Base-by-base conservation (phyloP, 2,113 vertebrate genomes). In the Corydoras sp. region DNA sequence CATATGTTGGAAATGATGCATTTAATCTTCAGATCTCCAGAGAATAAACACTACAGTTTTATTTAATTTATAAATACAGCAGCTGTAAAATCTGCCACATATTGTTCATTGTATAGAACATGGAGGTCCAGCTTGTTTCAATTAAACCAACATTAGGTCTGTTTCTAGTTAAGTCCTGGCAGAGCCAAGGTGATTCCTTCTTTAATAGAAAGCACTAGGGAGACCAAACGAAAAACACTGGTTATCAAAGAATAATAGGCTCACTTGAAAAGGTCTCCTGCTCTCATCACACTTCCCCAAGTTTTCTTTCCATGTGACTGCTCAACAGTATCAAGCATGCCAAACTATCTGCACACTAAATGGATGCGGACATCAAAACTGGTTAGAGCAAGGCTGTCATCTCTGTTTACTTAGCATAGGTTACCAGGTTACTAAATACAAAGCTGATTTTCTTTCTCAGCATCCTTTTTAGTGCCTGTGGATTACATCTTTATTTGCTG, bases 81-180 rank as follows among this genome's bases (percentile, higher is more conserved):
- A 73, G 54, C 63, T 68, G 68, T 81, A 74, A 79, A 69, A 77
- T 70, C 62, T 75, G 59, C 78, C 72, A 76, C 78, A 77, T 79
- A 78, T 43, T 81, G 76, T 75, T 71, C 66, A 74, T 69, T 71
- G 66, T 77, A 77, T 77, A 75, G 71, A 76, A 65, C 79, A 55
- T 69, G 79, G 80, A 83, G 82, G 80, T 83, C 82, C 82, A 83
- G 65, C 79, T 79, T 83, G 82, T 70, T 83, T 74, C 71, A 82
- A 77, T 83, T 82, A 83, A 65, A 56, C 69, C 24, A 70, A 65
- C 68, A 15, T 67, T 68, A n/a, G 31, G 69, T 24, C 82, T 79
- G 82, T 68, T 83, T 76, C 79, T 82, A 75, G 79, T 83, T 83
- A 83, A 75, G 61, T 79, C 74, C 72, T 82, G 80, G 82, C 80